Evolutionary conservation across 2,113 vertebrate species (phyloP).

Genomic region (Lampris megalopsis): DNA sequence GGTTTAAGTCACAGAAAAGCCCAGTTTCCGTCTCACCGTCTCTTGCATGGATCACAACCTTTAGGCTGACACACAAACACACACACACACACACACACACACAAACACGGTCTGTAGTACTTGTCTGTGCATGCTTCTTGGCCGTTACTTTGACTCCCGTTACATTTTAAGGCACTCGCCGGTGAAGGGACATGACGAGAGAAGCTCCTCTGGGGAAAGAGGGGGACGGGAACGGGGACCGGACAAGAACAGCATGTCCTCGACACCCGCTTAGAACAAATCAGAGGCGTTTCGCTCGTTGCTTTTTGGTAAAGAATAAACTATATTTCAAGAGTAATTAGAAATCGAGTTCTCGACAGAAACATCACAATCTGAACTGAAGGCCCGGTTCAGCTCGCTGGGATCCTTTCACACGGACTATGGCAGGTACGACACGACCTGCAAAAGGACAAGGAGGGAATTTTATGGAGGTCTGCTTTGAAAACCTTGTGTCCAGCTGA

Average conservation of each 20-base stretch:
- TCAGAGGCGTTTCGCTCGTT: slow-evolving; percentile 8
- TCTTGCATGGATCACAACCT: neutral
- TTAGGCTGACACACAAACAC: slow-evolving; percentile 7
- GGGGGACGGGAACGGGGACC: neutral
- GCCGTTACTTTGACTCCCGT: slow-evolving; percentile 41
- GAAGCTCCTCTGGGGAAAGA: slow-evolving; percentile 23
- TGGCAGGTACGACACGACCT: neutral
- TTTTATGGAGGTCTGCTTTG: neutral
- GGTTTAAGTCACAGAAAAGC: neutral
- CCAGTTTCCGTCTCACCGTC: neutral
- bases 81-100: neutral
- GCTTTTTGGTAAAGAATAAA: slow-evolving; percentile 10
- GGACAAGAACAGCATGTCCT: neutral
- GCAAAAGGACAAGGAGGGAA: neutral
- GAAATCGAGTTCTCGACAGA: slow-evolving; percentile 6
- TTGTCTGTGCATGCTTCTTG: slow-evolving; percentile 24
- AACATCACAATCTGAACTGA: neutral
- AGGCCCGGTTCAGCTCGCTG: no score
- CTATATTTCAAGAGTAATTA: slow-evolving; percentile 13
- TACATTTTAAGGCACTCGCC: slow-evolving; percentile 73
- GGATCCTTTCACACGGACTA: neutral
- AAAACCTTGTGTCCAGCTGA: neutral
- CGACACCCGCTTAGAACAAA: neutral
- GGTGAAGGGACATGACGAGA: slow-evolving; percentile 61
- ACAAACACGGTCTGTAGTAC: neutral